Base-by-base conservation (phyloP, 2,888 invertebrate genomes). In the Cybosia mesomella region DNA sequence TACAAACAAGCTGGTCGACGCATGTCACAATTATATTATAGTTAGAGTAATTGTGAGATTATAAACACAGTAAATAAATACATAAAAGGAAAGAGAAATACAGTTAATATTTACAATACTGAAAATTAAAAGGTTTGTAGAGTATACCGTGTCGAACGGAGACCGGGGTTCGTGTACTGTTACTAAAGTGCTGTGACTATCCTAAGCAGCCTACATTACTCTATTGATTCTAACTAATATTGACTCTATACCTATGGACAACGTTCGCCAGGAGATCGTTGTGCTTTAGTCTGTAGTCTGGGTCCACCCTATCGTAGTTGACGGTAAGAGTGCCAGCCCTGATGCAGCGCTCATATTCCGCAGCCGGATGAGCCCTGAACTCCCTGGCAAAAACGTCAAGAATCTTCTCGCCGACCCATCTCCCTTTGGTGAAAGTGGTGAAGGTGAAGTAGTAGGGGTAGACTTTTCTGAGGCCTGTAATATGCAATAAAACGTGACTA, bases 361-460 rank as follows among this genome's bases (percentile, higher is more conserved):
- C 98, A 0, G 98, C 98, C 0, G 98, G 98, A 91, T 98, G 98
- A n/a, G 98, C 98, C 55, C 98, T 96, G 91, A 99, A 99, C 93
- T 99, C 99, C 68, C 98, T 95, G 11, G 98, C 97, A 92, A 99
- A 99, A 28, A 99, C 98, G 86, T 99, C 98, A 77, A 98, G 95
- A 80, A 99, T 97, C 89, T 97, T 97, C 91, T 98, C 98, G 5
- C 98, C 99, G 4, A 98, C 98, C 99, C 99, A 99, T 83, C 99
- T 96, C 11, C 98, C 98, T 95, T 99, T 99, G 73, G 98, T 98
- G 95, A 98, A 99, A 54, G 99, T 98, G 74, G 98, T 98, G 94
- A 99, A 99, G 72, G 98, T 98, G 95, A 98, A 99, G 94, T 98
- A 98, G 95, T 99, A 99, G 0, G 99, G 99, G 91, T 98, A 98